phyloP scores from a whole-genome alignment of 2,888 invertebrate genomes.

The Octodonta nipae region DNA sequence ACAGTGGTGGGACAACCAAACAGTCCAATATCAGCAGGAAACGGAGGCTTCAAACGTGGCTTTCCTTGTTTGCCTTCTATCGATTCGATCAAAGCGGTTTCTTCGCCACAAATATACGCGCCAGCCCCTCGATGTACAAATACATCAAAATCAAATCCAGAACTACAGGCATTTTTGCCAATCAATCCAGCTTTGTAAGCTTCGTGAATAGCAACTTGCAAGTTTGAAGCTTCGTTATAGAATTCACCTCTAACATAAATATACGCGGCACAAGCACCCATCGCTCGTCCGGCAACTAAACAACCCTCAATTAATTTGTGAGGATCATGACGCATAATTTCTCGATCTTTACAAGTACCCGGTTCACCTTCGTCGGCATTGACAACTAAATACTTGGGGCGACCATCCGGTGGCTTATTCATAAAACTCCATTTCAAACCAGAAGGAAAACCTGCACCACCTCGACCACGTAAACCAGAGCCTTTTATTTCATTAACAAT shows the following conservation, averaged over 20 bases:
- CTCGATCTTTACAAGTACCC: constrained; percentile 97
- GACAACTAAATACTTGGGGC: constrained; percentile 94
- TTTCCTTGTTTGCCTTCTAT: constrained; percentile 97
- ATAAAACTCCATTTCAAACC: constrained; percentile 99
- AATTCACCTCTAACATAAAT: constrained; percentile 99
- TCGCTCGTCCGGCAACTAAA: constrained; percentile 84
- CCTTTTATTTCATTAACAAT: constrained; percentile 92
- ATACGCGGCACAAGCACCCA: constrained; percentile 95
- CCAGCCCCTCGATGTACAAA: constrained; percentile 96
- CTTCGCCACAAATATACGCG: constrained; percentile 98
- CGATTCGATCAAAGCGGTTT: constrained; percentile 96
- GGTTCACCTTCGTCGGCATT: constrained; percentile 99
- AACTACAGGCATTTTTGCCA: constrained; percentile 90
- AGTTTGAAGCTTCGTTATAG: constrained; percentile 96
- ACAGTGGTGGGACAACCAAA: constrained; percentile 99
- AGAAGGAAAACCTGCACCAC: constrained; percentile 98
- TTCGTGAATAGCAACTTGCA: constrained; percentile 87
- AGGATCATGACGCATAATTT: constrained; percentile 97
- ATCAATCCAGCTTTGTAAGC: constrained; percentile 91
- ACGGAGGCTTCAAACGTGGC: constrained; percentile 95
- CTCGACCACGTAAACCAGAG: constrained; percentile 90
- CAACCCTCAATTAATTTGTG: constrained; percentile 96
- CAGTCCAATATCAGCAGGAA: constrained; percentile 95
- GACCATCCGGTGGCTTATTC: constrained; percentile 93
- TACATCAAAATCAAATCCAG: constrained; percentile 95